Conservation (phyloP, 2,888 invertebrate species). For the Trichogramma dendrolimi region DNA sequence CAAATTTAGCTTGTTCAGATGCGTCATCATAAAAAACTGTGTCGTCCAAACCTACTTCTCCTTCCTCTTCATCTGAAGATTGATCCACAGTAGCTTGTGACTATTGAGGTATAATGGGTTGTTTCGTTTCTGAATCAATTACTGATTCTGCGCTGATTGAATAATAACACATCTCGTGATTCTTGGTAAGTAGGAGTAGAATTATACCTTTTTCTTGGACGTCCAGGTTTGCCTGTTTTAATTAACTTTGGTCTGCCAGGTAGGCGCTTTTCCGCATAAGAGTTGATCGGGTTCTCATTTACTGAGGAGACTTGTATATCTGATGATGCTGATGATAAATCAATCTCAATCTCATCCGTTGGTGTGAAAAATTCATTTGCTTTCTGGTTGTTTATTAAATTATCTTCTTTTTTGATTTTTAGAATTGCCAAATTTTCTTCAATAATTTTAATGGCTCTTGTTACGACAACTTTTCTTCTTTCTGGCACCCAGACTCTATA, state of each 20-base stretch:
- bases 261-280: background rate
- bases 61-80: background rate
- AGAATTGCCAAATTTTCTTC: background rate
- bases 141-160: background rate
- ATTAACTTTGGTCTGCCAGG: slow-evolving; percentile 5
- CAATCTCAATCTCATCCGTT: background rate
- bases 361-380: background rate
- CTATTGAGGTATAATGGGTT: background rate
- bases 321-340: background rate
- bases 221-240: slow-evolving; percentile 6
- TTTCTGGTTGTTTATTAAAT: background rate
- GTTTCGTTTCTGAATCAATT: background rate
- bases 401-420: background rate
- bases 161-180: slow-evolving; percentile 3
- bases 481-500: background rate
- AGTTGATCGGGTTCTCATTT: background rate
- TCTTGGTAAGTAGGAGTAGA: background rate
- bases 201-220: background rate
- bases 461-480: background rate
- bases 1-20: slow-evolving; percentile 5
- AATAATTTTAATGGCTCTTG: background rate
- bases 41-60: background rate
- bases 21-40: background rate
- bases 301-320: background rate
- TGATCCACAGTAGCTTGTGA: background rate